Percentiles rank a stretch among this genome's conserved stretches.
These are phyloP conservation scores for Archocentrus centrarchus DNA, from an alignment of 2,113 vertebrate genomes.

Conservation along the genomic window DNA sequence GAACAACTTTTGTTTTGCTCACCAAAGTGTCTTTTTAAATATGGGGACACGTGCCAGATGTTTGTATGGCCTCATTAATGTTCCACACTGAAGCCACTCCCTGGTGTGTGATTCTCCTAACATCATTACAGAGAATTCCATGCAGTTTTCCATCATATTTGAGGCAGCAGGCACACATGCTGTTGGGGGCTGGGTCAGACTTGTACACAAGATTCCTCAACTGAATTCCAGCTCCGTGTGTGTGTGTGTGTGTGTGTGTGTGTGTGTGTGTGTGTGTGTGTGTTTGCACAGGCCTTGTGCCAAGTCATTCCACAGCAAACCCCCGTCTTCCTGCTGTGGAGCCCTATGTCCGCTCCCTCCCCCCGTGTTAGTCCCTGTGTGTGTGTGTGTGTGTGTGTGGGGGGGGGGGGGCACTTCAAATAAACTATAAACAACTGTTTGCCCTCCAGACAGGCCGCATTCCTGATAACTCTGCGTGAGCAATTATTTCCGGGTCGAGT, in stretches of 20 bases:
- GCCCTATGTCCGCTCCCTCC: conserved; percentile 3
- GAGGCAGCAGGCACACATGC: background rate
- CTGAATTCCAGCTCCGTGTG: conserved; percentile 50
- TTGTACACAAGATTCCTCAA: conserved; percentile 59
- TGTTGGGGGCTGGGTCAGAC: conserved; percentile 34
- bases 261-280: too few species aligned
- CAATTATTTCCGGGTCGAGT: conserved; percentile 83
- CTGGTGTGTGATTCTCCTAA: background rate
- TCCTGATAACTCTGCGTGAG: conserved; percentile 71
- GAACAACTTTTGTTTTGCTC: too few species aligned
- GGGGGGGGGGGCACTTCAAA: conserved; percentile 55
- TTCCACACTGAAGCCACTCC: background rate
- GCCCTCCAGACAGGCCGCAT: conserved; percentile 70
- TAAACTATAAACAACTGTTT: conserved; percentile 75
- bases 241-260: background rate
- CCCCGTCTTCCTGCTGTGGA: conserved; percentile 15
- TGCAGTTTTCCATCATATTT: conserved; percentile 10
- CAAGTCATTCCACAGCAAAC: conserved; percentile 65
- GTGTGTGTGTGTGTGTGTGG: too few species aligned
- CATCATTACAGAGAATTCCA: background rate
- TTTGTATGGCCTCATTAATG: background rate
- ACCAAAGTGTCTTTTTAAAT: background rate
- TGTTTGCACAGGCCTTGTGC: conserved; percentile 65
- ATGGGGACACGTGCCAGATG: background rate
- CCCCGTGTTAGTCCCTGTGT: conserved; percentile 44